Conservation (phyloP, 2,113 vertebrate genomes). For the Cathartes aura region DNA sequence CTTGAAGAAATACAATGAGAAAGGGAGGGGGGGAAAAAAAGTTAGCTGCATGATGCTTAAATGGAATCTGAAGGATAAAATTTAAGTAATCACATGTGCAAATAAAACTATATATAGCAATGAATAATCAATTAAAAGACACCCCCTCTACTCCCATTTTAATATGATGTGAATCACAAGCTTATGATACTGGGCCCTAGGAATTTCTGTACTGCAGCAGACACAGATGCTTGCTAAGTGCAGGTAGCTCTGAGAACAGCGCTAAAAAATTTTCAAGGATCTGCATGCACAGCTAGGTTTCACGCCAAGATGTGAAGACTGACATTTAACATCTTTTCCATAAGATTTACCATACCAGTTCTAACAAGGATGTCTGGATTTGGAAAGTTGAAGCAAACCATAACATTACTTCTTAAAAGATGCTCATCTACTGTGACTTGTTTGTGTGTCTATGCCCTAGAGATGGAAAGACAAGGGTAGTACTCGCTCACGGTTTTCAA, state of each 20-base stretch:
- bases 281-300: neutral
- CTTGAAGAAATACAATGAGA: constrained; percentile 69
- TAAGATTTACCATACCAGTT: neutral
- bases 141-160: neutral
- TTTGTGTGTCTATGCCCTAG: neutral
- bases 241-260: neutral
- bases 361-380: neutral
- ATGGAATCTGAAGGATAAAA: neutral
- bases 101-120: neutral
- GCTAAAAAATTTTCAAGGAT: neutral
- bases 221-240: neutral
- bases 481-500: neutral
- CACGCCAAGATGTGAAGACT: neutral
- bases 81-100: neutral
- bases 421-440: neutral
- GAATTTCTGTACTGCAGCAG: neutral
- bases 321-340: neutral
- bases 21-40: accelerated
- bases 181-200: neutral
- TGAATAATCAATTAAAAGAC: neutral
- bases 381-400: neutral
- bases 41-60: neutral
- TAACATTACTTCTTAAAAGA: neutral
- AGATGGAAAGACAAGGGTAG: neutral
- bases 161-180: neutral